Evolutionary conservation across 2,888 invertebrate genomes (phyloP).

Genomic region (Liodrosophila aerea): DNA sequence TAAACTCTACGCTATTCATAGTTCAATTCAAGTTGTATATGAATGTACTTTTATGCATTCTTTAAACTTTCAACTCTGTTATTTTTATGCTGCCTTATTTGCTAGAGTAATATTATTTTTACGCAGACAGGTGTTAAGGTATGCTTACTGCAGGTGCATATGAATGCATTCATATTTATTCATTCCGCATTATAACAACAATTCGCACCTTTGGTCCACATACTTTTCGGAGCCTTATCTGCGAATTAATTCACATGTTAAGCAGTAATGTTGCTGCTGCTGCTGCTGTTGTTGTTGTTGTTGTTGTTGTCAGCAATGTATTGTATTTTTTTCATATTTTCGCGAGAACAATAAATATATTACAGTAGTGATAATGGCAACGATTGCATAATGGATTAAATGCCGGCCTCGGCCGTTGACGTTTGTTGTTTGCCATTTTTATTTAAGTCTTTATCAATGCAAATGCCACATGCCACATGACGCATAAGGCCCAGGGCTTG

Average conservation of each 20-base stretch:
- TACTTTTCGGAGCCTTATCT: slow-evolving; percentile 10
- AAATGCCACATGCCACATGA: slow-evolving; percentile 43
- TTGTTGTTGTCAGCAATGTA: slow-evolving; percentile 20
- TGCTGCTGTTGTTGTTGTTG: neutral
- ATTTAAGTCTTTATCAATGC: slow-evolving; percentile 70
- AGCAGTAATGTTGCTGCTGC: slow-evolving; percentile 16
- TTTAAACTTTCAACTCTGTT: too few species aligned
- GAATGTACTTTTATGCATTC: too few species aligned
- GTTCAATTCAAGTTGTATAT: too few species aligned
- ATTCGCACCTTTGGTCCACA: neutral
- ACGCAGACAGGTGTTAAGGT: too few species aligned
- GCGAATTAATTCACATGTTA: slow-evolving; percentile 14
- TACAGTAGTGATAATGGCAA: slow-evolving; percentile 66
- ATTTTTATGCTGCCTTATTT: too few species aligned
- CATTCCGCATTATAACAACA: neutral
- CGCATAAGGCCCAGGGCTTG: slow-evolving; percentile 18
- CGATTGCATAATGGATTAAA: slow-evolving; percentile 72
- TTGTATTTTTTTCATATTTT: slow-evolving; percentile 30
- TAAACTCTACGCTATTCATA: too few species aligned
- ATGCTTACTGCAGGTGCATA: too few species aligned
- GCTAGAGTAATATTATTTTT: too few species aligned
- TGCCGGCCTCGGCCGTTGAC: slow-evolving; percentile 33
- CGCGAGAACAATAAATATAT: slow-evolving; percentile 57
- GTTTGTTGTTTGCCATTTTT: slow-evolving; percentile 51
- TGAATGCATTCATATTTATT: neutral